Evolutionary conservation across 2,888 invertebrate genomes (phyloP).

Genomic region (Sceliomorpha sp.): DNA sequence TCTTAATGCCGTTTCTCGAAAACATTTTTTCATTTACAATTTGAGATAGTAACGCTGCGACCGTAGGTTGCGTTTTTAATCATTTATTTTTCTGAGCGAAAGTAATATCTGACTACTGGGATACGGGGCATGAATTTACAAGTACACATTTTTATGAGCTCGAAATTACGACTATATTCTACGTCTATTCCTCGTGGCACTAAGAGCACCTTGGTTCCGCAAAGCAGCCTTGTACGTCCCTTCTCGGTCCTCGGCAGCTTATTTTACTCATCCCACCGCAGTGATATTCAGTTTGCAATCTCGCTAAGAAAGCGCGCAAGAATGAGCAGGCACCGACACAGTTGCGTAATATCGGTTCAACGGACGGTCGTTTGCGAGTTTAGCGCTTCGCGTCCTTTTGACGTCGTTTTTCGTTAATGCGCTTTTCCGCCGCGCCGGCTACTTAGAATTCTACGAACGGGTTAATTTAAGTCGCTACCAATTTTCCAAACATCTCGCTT

Average conservation of each 20-base stretch:
- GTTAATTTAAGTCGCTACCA: conserved; percentile 16
- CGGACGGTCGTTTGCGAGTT: conserved; percentile 20
- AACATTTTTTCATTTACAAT: too few relatives aligned
- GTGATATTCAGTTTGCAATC: conserved; percentile 35
- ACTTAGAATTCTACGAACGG: conserved; percentile 28
- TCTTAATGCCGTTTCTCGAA: too few relatives aligned
- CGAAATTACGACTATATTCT: conserved; percentile 31
- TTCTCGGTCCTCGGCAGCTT: conserved; percentile 24
- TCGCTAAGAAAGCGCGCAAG: conserved; percentile 27
- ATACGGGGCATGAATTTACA: conserved; percentile 24
- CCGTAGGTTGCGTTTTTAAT: conserved; percentile 7
- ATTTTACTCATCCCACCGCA: conserved; percentile 33
- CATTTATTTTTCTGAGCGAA: conserved; percentile 19
- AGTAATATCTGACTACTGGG: conserved; percentile 14
- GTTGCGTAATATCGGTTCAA: conserved; percentile 19
- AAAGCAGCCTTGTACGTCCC: conserved; percentile 20
- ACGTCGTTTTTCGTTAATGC: conserved; percentile 33
- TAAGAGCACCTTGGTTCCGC: conserved; percentile 23
- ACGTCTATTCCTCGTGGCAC: conserved; percentile 22
- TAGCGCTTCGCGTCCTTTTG: conserved; percentile 8
- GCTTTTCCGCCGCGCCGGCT: conserved; percentile 19
- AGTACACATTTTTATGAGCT: conserved; percentile 37
- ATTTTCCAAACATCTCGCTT: too few relatives aligned
- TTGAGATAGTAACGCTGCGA: background rate
- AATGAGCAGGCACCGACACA: conserved; percentile 25